Evolutionary conservation across 2,797 vertebrate genomes (phyloP).

Genomic region (Phataginus tetradactyla): DNA sequence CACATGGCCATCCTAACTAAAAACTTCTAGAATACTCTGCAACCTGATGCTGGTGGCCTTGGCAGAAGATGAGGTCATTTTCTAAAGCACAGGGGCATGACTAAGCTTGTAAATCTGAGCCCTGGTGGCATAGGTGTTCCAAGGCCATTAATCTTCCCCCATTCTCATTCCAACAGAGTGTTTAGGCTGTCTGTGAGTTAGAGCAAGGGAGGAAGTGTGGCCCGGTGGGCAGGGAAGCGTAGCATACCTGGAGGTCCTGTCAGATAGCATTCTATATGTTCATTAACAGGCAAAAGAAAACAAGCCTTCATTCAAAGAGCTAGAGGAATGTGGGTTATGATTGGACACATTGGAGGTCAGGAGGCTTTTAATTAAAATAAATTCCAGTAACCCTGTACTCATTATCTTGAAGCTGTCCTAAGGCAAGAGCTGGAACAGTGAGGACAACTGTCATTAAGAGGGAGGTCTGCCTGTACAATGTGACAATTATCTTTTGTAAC

Average conservation of each 20-base stretch:
- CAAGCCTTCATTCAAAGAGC: not conserved
- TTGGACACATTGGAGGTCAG: not conserved
- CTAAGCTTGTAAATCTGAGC: slow-evolving; percentile 67
- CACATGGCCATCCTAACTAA: not conserved
- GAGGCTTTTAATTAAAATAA: slow-evolving; percentile 62
- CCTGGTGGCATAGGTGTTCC: slow-evolving; percentile 44
- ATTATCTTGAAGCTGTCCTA: slow-evolving; percentile 10
- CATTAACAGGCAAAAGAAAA: not conserved
- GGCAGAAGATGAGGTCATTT: slow-evolving; percentile 81
- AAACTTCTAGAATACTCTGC: slow-evolving; percentile 70
- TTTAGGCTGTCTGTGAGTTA: not conserved
- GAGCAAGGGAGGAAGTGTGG: not conserved
- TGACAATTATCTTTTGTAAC: slow-evolving; percentile 48
- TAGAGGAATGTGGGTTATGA: not conserved
- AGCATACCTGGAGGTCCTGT: not conserved
- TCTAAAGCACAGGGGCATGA: slow-evolving; percentile 71
- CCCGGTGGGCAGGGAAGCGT: not conserved
- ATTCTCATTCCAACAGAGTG: not conserved
- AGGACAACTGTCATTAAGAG: slow-evolving; percentile 29
- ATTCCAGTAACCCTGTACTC: not conserved
- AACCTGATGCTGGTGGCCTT: slow-evolving; percentile 60
- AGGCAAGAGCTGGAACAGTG: not conserved
- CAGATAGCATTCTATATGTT: not conserved
- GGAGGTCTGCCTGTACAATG: not conserved
- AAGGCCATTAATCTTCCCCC: not conserved